These are phyloP conservation scores for Pogonocherus hispidulus DNA, from an alignment of 2,888 invertebrate species.

Conservation along the genomic window DNA sequence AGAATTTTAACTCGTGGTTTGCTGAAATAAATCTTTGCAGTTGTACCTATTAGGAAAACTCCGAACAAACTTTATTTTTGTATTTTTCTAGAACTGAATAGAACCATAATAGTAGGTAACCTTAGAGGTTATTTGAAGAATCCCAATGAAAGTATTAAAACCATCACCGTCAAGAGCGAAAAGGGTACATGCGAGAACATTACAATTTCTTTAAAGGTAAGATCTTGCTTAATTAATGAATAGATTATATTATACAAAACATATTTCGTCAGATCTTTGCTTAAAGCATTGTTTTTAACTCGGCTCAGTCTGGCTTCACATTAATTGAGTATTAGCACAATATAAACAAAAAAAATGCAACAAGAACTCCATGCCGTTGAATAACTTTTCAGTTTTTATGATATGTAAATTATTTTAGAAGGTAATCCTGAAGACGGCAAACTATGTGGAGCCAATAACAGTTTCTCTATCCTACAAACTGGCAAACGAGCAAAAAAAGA, in stretches of 20 bases:
- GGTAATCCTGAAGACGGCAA: conserved; percentile 26
- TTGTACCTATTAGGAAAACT: no score
- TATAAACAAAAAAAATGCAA: no score
- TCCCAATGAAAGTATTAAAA: conserved; percentile 3
- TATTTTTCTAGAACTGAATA: conserved; percentile 30
- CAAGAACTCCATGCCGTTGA: background rate
- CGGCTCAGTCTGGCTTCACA: no score
- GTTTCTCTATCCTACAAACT: conserved; percentile 34
- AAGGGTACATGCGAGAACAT: conserved; percentile 24
- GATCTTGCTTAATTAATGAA: no score
- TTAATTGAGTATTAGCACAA: no score
- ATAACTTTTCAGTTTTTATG: background rate
- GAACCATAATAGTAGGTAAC: conserved; percentile 32
- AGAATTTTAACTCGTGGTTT: no score
- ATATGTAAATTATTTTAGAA: background rate
- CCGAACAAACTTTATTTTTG: background rate
- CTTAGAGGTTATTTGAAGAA: conserved; percentile 23
- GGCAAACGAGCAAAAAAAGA: background rate
- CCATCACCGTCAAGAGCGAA: conserved; percentile 9
- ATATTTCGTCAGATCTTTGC: no score
- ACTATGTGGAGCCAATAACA: conserved; percentile 30
- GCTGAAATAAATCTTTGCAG: no score
- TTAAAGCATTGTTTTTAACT: no score
- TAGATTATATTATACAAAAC: no score
- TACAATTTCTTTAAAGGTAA: conserved; percentile 31